Evolutionary conservation across 2,113 vertebrate genomes (phyloP), one percentile per base, ranked within the genome.

Genomic region (Epinephelus moara): DNA sequence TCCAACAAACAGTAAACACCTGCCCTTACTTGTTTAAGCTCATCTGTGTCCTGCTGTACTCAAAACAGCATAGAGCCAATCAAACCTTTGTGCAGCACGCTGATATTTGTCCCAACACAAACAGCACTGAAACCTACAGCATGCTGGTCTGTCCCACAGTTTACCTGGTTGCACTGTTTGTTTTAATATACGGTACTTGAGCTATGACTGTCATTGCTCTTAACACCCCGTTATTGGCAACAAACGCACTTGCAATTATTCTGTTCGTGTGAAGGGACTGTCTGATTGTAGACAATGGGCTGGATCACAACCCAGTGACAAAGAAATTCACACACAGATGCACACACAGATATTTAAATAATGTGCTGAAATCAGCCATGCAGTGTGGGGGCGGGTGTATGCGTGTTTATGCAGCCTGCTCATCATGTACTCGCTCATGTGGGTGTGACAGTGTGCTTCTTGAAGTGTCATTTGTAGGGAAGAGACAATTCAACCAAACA

Each of bases 211-310:
- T 84, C 55, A 27, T 71, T 75, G 67, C 37, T 80, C 68, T 76
- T 77, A 70, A 81, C 69, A 80, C 55, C 78, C 80, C 79, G 70
- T 79, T 80, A 86, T 92, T 86, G 90, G 75, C 70, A 77, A 66
- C 64, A 72, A 56, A 82, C 75, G 87, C 82, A 88, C 81, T 77
- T 82, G 75, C 69, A 90, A 92, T 91, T 90, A 92, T 88, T 85
- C 81, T 69, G 69, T 92, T 90, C 75, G 64, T 53, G 45, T 85
- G 66, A 88, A 88, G 88, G 69, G 67, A 64, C 47, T 23, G 13
- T 70, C 74, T 90, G 90, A 92, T 92, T 91, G 70, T 68, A 64
- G 69, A 66, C 85, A 72, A 91, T 82, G 86, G 78, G 84, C 52
- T 78, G 60, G 75, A 87, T 91, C 69, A n/a, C 71, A 85, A 71